These are phyloP conservation scores for Nerophis ophidion DNA, from an alignment of 2,113 vertebrate species.

Conservation along the genomic window DNA sequence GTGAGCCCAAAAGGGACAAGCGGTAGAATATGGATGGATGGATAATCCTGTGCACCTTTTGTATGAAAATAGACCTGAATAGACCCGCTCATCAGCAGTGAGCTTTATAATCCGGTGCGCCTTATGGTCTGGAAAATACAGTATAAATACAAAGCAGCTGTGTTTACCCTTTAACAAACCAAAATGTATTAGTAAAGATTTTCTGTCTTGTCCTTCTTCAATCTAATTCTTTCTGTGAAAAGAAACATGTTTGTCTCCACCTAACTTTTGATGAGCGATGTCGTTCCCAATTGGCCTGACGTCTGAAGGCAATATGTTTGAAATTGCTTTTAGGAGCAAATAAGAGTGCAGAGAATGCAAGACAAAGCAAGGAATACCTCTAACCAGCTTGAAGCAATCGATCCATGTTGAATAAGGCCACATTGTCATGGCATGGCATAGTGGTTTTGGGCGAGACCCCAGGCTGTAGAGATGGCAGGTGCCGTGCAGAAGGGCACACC, in stretches of 20 bases:
- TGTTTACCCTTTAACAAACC: slow-evolving; percentile 22
- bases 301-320: slow-evolving; percentile 50
- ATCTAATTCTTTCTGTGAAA: slow-evolving; percentile 24
- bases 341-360: slow-evolving; percentile 4
- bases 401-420: neutral
- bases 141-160: too few relatives aligned
- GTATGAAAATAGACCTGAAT: too few relatives aligned
- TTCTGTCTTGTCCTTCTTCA: slow-evolving; percentile 25
- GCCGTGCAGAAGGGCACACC: too few relatives aligned
- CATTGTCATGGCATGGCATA: too few relatives aligned
- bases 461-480: too few relatives aligned
- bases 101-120: too few relatives aligned
- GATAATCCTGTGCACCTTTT: too few relatives aligned
- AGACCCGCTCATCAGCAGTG: too few relatives aligned
- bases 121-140: too few relatives aligned
- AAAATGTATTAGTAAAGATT: slow-evolving; percentile 46
- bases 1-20: too few relatives aligned
- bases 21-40: too few relatives aligned
- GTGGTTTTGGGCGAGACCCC: too few relatives aligned
- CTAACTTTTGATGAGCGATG: slow-evolving; percentile 54
- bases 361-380: neutral
- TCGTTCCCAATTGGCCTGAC: slow-evolving; percentile 50
- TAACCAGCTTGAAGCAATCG: neutral
- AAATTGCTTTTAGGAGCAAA: slow-evolving; percentile 43
- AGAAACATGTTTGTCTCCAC: slow-evolving; percentile 26